Evolutionary conservation across 2,113 vertebrate species (phyloP).

Genomic region (Sceloporus undulatus): DNA sequence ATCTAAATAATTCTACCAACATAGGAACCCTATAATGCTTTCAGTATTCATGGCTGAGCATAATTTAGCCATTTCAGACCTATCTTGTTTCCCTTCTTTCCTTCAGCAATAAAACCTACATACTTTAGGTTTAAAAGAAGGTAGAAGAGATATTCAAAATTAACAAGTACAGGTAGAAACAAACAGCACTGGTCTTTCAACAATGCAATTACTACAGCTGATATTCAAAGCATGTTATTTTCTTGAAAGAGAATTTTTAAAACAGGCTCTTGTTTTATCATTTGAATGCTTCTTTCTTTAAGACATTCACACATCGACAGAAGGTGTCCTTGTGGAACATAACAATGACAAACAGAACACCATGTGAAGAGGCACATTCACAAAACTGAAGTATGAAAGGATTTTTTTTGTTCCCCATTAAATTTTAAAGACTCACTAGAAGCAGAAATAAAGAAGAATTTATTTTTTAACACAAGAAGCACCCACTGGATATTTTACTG

Average conservation of each 20-base stretch:
- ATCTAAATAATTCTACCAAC: neutral
- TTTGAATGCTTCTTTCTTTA: constrained; percentile 53
- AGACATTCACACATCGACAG: constrained; percentile 61
- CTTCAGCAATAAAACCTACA: constrained; percentile 37
- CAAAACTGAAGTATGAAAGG: constrained; percentile 23
- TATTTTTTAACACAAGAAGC: constrained; percentile 36
- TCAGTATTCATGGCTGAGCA: neutral
- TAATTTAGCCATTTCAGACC: neutral
- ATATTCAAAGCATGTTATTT: constrained; percentile 60
- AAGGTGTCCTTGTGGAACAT: constrained; percentile 70
- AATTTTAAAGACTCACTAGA: constrained; percentile 21
- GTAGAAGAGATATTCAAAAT: constrained; percentile 59
- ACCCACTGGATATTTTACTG: rapidly evolving
- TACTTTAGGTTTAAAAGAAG: constrained; percentile 69
- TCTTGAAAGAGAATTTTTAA: constrained; percentile 71
- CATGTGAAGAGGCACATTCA: constrained; percentile 42
- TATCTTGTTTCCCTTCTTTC: constrained; percentile 59
- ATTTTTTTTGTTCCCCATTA: constrained; percentile 43
- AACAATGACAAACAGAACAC: constrained; percentile 69
- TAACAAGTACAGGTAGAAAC: constrained; percentile 71
- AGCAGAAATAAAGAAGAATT: constrained; percentile 30
- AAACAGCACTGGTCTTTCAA: constrained; percentile 64
- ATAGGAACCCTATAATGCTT: neutral
- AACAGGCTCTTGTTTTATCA: constrained; percentile 68
- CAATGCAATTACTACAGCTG: constrained; percentile 67